Evolutionary conservation across 2,113 vertebrate species (phyloP), one percentile per base, ranked within the genome.

Genomic region (Lampris megalopsis): DNA sequence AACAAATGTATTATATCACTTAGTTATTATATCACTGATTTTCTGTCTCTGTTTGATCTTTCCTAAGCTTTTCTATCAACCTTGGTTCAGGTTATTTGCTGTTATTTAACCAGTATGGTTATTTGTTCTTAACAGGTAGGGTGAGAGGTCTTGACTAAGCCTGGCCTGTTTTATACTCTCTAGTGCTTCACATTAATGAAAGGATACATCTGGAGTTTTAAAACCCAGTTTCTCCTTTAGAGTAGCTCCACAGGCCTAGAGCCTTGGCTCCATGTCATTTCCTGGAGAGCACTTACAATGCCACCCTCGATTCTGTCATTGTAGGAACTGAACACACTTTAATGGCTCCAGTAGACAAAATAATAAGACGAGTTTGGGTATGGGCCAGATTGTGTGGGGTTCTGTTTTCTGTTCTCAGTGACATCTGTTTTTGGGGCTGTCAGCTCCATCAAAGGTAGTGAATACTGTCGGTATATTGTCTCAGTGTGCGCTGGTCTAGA

Each of bases 201-300:
- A 84, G 85, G 86, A 85, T 90, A 86, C 88, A 91, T 89, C 84
- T 91, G 89, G 85, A 81, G 24, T 80, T 88, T 84, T 80, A 68
- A 85, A 88, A 52, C 75, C 73, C 54, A 66, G 56, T 71, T 64
- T 75, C 83, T 81, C 74, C 59, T 13, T 82, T 37, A 80, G 67
- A 69, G 50, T 68, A 47, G 41, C 5, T 6, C 45, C 50, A 69
- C 47, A 86, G 71, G 48, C 83, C 52, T 58, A 70, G 47, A 13
- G 0, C 48, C 41, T 38, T 47, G 52, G 41, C 54, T 77, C 69
- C 24, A 42, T 63, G 80, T 84, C 57, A 80, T 87, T 91, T 89
- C 90, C 86, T 87, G 73, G 67, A 83, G 71, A 85, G 82, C 74
- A 3, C 85, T 88, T 90, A 80, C 77, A 87, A 82, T 75, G 87